Percentiles rank a stretch among this genome's conserved stretches.
phyloP scores from a whole-genome alignment of 2,797 vertebrate species.

The Lepilemur ruficaudatus region DNA sequence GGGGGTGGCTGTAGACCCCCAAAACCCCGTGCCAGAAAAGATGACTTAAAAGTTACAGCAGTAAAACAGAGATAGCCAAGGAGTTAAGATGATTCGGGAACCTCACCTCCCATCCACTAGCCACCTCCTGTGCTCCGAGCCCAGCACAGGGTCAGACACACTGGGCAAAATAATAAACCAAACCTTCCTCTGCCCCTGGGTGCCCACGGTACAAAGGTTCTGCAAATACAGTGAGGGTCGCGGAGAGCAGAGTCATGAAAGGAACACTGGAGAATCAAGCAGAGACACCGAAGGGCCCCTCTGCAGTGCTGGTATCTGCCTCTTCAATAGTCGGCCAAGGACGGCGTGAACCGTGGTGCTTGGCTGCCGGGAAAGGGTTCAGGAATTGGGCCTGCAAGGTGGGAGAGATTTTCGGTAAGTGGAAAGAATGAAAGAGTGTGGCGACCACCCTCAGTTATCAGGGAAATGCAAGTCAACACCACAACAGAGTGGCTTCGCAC shows the following conservation, averaged over 20 bases:
- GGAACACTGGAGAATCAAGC: fast-evolving
- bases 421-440: no score
- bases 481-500: fast-evolving
- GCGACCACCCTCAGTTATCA: fast-evolving
- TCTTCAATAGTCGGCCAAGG: neutral
- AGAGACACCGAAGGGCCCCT: neutral
- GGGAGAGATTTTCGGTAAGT: neutral
- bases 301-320: neutral
- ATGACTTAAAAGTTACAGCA: conserved; percentile 11
- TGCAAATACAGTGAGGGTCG: neutral
- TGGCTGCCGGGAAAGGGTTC: no score
- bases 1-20: conserved; percentile 87
- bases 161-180: fast-evolving
- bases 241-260: fast-evolving
- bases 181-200: neutral
- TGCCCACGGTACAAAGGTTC: fast-evolving
- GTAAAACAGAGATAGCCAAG: neutral
- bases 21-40: conserved; percentile 80
- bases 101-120: fast-evolving
- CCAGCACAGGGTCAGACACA: neutral
- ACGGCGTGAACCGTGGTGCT: neutral
- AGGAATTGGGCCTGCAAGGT: neutral
- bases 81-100: neutral
- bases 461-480: neutral
- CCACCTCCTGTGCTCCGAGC: neutral